These are phyloP conservation scores for Haemorhous mexicanus DNA, from an alignment of 2,113 vertebrate genomes.

Conservation along the genomic window DNA sequence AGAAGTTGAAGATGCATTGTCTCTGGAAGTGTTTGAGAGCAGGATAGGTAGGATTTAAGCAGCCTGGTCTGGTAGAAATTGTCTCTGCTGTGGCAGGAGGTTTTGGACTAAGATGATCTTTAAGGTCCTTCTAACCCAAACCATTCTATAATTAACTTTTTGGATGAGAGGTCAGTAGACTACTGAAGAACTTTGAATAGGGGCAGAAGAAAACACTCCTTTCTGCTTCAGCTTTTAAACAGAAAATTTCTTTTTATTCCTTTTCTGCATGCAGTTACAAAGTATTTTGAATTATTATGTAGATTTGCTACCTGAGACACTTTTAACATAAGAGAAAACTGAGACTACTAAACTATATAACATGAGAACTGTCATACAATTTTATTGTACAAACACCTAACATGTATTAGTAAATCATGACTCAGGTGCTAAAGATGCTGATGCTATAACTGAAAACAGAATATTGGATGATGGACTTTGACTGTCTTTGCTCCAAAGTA, in stretches of 20 bases:
- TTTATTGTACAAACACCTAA: neutral
- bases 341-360: neutral
- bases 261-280: neutral
- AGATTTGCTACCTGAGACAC: neutral
- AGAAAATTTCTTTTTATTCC: neutral
- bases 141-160: neutral
- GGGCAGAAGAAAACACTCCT: neutral
- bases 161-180: neutral
- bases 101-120: neutral
- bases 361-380: neutral
- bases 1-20: neutral
- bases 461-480: neutral
- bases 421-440: neutral
- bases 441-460: neutral
- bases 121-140: neutral
- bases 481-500: neutral
- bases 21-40: neutral
- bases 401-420: neutral
- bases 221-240: neutral
- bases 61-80: neutral
- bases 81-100: fast-evolving
- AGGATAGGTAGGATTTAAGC: neutral
- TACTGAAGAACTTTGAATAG: neutral
- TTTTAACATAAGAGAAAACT: neutral
- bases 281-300: neutral